A percentile compares a stretch with the other conserved stretches of the same genome.
Evolutionary conservation across 53 echinoderm and acorn worm genomes (phyloP).

Genomic region (Crossaster papposus): DNA sequence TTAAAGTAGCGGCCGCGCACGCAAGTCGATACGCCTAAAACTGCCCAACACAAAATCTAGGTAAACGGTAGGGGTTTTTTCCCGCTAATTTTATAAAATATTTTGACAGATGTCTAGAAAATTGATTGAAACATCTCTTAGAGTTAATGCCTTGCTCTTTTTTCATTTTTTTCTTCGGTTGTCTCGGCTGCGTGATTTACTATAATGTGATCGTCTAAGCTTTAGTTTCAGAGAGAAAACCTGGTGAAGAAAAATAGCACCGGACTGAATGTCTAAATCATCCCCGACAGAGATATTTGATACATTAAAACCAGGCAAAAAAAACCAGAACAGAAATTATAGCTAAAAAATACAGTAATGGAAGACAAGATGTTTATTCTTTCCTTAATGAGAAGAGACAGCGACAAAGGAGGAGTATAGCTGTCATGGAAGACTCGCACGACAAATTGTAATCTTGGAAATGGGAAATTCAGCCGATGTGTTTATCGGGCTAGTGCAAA

Average conservation of each 20-base stretch:
- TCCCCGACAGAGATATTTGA: neutral
- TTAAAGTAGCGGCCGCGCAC: slow-evolving; percentile 13
- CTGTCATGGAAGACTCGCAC: neutral
- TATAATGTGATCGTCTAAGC: neutral
- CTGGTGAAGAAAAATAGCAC: neutral
- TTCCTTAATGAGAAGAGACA: slow-evolving; percentile 19
- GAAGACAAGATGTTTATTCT: slow-evolving; percentile 18
- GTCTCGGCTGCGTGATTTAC: neutral
- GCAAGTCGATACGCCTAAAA: neutral
- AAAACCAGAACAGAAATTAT: neutral
- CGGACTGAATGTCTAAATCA: neutral
- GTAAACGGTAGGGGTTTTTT: neutral
- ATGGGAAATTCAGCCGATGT: slow-evolving; percentile 8
- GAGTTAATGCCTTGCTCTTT: too few relatives aligned
- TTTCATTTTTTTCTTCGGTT: neutral
- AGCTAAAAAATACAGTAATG: slow-evolving; percentile 12
- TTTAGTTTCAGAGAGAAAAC: neutral
- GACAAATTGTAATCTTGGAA: slow-evolving; percentile 20
- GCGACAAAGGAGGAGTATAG: neutral
- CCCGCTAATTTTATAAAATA: neutral
- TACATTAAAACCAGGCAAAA: neutral
- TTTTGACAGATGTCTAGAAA: neutral
- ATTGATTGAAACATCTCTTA: neutral
- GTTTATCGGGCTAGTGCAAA: slow-evolving; percentile 26
- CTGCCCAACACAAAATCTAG: neutral